Evolutionary conservation across 2,113 vertebrate genomes (phyloP), one percentile per base, ranked within the genome.

Genomic region (Bucco capensis): DNA sequence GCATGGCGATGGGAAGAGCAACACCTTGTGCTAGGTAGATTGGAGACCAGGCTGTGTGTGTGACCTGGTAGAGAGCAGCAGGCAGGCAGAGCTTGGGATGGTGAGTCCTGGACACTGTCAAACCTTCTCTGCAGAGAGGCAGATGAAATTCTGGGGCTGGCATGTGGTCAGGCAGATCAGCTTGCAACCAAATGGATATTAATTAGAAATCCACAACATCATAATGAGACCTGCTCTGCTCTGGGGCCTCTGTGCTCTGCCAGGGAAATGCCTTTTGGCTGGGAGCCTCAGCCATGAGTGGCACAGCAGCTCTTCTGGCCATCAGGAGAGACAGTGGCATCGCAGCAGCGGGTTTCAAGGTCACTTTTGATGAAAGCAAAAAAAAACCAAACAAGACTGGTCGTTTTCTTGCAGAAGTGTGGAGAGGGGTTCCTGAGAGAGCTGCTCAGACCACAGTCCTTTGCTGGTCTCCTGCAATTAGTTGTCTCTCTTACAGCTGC

Each of bases 271-370:
- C 23, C 28, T 77, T 83, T 92, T 81, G 73, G 56, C 50, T 5
- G 3, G 33, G 22, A 54, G 84, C 50, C 23, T 83, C 12, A 2
- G 30, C 56, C 0, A 0, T 14, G 25, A 40, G 35, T 24, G 31
- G 70, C 65, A 57, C 15, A 10, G 23, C 38, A 42, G 38, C 40
- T 42, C 11, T 47, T 64, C 71, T 47, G 46, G 35, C 49, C 13
- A 4, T 58, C 54, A 38, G 27, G 58, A 17, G 30, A 56, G 65
- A 35, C 62, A 47, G n/a, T 24, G 65, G 42, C 19, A 33, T 46
- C 0, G 0, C 80, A 65, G 83, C 72, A 80, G 60, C 56, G 58
- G 47, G 37, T 75, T 81, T 84, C 61, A 86, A 82, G 84, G 81
- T 94, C 61, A 62, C 53, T 66, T 88, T 35, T 74, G 61, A 40